phyloP scores from a whole-genome alignment of 2,888 invertebrate species.

The Euclidia mi region DNA sequence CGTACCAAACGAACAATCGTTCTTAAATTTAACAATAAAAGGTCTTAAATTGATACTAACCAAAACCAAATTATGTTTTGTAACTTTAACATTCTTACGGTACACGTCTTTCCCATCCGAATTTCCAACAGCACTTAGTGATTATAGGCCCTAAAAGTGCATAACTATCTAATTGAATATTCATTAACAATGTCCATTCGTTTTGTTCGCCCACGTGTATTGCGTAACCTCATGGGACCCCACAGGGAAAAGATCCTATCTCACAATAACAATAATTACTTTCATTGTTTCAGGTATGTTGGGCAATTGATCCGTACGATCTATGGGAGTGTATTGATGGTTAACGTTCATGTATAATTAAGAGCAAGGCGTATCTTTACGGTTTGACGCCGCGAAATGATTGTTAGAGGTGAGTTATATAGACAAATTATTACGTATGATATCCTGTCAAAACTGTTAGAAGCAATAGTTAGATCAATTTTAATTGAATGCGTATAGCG shows the following conservation, averaged over 20 bases:
- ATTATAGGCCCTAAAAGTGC: conserved; percentile 40
- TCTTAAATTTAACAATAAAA: not conserved
- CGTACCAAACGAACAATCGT: no score
- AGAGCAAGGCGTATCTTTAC: no score
- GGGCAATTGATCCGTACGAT: conserved; percentile 52
- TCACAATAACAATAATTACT: conserved; percentile 66
- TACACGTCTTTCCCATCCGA: conserved; percentile 31
- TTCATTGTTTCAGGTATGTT: conserved; percentile 84
- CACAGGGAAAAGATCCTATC: conserved; percentile 57
- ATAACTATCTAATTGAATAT: conserved; percentile 49
- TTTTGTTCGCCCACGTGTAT: conserved; percentile 51
- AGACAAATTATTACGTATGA: no score
- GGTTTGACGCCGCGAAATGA: no score
- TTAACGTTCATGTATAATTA: no score
- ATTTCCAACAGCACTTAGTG: conserved; percentile 35
- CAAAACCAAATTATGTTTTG: not conserved
- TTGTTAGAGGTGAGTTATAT: no score
- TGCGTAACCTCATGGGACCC: conserved; percentile 52
- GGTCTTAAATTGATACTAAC: conserved; percentile 12
- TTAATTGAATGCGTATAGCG: no score
- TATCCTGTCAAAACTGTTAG: no score
- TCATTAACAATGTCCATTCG: conserved; percentile 47
- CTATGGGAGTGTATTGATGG: conserved; percentile 28
- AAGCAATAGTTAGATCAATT: no score
- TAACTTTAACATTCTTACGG: not conserved